Percentiles rank a stretch among this genome's conserved stretches.
These are phyloP conservation scores for Ophion obscuratus DNA, from an alignment of 2,888 invertebrate genomes.

Conservation along the genomic window DNA sequence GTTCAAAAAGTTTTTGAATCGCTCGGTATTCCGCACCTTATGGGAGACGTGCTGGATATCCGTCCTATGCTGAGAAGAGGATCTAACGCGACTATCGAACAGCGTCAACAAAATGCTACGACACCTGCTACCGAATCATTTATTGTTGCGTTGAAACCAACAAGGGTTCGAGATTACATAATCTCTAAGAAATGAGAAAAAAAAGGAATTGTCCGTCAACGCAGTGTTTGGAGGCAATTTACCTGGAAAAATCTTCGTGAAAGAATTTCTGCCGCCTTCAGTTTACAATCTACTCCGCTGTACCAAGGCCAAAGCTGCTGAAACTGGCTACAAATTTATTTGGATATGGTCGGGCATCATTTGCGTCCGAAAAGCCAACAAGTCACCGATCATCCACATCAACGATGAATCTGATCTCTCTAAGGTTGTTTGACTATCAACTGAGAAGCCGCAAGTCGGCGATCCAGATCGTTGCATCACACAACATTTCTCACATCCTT, in stretches of 20 bases:
- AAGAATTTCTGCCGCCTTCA: conserved; percentile 4
- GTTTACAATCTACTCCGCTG: not conserved
- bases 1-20: no score
- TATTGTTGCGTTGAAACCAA: not conserved
- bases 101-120: not conserved
- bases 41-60: not conserved
- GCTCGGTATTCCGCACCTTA: no score
- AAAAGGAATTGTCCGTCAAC: not conserved
- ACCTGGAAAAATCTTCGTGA: not conserved
- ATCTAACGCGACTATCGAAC: no score
- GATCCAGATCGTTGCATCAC: no score
- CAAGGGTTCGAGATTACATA: not conserved
- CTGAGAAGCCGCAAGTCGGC: no score
- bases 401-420: not conserved
- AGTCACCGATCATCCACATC: not conserved
- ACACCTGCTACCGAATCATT: not conserved
- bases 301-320: conserved; percentile 17
- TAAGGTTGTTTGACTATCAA: not conserved
- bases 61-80: not conserved
- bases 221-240: not conserved
- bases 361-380: not conserved
- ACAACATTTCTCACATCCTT: no score
- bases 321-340: conserved; percentile 9
- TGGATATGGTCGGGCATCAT: conserved; percentile 13
- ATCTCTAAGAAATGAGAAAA: not conserved